phyloP scores from a whole-genome alignment of 2,797 vertebrate genomes.

The Leucoraja ocellata region DNA sequence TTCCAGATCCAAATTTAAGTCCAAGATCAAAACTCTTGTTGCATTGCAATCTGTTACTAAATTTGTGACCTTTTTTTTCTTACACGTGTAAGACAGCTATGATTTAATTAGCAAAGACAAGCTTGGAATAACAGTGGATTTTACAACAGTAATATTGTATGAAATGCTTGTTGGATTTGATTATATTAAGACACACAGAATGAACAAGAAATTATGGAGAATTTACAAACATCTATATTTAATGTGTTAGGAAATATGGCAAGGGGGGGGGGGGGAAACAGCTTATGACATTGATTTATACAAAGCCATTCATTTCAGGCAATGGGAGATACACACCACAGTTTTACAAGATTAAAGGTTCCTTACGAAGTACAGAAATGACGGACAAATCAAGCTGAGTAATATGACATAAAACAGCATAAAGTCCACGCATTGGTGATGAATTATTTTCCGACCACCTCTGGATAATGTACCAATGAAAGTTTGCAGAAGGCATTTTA shows the following conservation, averaged over 20 bases:
- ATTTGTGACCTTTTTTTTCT: not conserved
- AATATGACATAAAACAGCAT: slow-evolving; percentile 56
- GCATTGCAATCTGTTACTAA: not conserved
- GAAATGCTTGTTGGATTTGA: slow-evolving; percentile 38
- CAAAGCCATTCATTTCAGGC: slow-evolving; percentile 58
- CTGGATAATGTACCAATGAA: slow-evolving; percentile 56
- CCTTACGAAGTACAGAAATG: slow-evolving; percentile 57
- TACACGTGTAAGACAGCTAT: not conserved
- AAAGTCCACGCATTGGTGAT: slow-evolving; percentile 54
- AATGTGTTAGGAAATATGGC: slow-evolving; percentile 60
- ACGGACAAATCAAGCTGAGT: slow-evolving; percentile 56
- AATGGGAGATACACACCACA: slow-evolving; percentile 58
- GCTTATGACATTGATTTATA: slow-evolving; percentile 60
- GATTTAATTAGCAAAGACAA: slow-evolving; percentile 43
- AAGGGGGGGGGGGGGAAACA: slow-evolving; percentile 50
- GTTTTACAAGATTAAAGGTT: slow-evolving; percentile 57
- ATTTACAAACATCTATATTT: slow-evolving; percentile 75
- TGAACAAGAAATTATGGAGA: slow-evolving; percentile 58
- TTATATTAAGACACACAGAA: slow-evolving; percentile 49
- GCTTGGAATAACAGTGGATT: slow-evolving; percentile 46
- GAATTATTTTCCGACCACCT: slow-evolving; percentile 54
- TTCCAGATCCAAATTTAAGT: not conserved
- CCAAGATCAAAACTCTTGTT: not conserved
- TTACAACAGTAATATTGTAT: slow-evolving; percentile 40
- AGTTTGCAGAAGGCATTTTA: slow-evolving; percentile 55